Percentiles rank a stretch among this genome's conserved stretches.
Evolutionary conservation across 2,888 invertebrate genomes (phyloP).

Genomic region (Sinhomidia bicolor): DNA sequence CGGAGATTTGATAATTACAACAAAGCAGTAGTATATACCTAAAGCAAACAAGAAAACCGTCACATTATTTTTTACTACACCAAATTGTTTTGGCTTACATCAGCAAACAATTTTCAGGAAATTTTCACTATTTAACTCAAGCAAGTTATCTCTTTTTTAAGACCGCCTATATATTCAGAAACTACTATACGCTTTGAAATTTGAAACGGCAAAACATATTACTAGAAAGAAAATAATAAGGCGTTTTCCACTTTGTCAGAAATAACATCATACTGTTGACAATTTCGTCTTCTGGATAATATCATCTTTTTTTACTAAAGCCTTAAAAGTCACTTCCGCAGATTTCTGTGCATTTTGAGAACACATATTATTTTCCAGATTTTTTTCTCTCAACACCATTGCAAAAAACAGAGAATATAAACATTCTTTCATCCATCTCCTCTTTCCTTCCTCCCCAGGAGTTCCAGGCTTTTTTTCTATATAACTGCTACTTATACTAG

Average conservation of each 20-base stretch:
- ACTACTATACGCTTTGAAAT: neutral
- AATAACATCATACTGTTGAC: constrained; percentile 20
- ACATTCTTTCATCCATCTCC: constrained; percentile 39
- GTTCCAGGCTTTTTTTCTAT: neutral
- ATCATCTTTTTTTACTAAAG: neutral
- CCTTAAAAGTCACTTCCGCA: constrained; percentile 23
- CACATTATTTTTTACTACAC: neutral
- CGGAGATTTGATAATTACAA: neutral
- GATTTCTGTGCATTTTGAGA: constrained; percentile 42
- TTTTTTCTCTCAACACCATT: neutral
- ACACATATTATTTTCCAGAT: constrained; percentile 18
- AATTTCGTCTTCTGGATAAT: neutral
- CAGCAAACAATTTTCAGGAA: constrained; percentile 27
- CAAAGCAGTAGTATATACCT: neutral
- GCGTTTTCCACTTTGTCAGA: neutral
- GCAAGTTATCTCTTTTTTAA: constrained; percentile 20
- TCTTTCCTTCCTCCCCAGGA: constrained; percentile 61
- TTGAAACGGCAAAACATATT: neutral
- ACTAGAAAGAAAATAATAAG: constrained; percentile 37
- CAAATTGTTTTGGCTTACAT: constrained; percentile 34
- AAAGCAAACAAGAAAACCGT: constrained; percentile 13
- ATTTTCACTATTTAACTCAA: neutral
- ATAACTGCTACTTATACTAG: neutral
- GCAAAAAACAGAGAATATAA: neutral
- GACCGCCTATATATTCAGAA: constrained; percentile 2